Base-by-base conservation (phyloP, 1,140 invertebrate species). In the Aphelinus atriplicis region DNA sequence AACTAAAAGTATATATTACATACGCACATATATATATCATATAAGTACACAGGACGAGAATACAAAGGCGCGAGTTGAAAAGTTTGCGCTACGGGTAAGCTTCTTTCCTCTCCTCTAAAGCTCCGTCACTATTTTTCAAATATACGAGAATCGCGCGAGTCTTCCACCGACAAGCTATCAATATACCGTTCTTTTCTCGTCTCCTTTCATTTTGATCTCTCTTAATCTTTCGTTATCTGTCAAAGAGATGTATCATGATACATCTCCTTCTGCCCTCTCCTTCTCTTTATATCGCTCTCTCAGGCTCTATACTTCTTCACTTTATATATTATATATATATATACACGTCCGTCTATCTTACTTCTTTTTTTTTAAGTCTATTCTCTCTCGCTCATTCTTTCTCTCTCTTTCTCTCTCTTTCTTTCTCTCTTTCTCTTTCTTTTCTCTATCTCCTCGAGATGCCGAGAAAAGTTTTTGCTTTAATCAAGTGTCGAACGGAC, bases 401-500 rank as follows among this genome's bases (percentile, higher is more conserved):
- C 26, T 26, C 26, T 58, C 60, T 69, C 74, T 58, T 42, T 68
- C 57, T 60, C 71, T 26, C 26, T 26, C 43, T 53, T 62, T 69
- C 57, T 50, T 60, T 71, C 67, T 72, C 45, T 71, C 26, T 73
- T 60, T 57, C 66, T 67, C 6, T 77, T 61, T 67, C 69, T 71
- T 70, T 67, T 58, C 60, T 69, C 74, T 58, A 47, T 68, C 57
- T 60, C 71, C 51, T 55, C 58, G 5, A 76, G 53, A 64, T 76
- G 75, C 72, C 75, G 75, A 78, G 70, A 75, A 78, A 78, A 75
- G 70, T 78, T 78, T 78, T 69, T 46, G 74, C 69, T 78, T 68
- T 76, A 78, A 75, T 76, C 75, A 72, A 76, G 75, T 76, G 75
- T 76, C 75, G 69, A 76, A 71, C 69, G 75, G 64, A 56, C 72